Conservation (phyloP, 1,140 invertebrate genomes). For the Whitmania pigra region DNA sequence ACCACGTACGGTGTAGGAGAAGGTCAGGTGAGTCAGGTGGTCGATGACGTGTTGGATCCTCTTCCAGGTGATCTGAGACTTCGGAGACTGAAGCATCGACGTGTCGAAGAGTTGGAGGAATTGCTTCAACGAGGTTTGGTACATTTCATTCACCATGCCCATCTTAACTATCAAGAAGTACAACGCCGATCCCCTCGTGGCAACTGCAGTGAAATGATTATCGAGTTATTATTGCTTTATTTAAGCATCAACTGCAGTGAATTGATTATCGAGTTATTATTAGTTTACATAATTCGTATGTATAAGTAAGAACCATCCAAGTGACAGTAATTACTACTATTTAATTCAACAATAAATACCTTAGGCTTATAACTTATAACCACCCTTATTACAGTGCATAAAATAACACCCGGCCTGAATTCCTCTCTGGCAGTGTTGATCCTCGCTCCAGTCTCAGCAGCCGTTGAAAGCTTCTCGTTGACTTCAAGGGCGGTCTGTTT, state of each 20-base stretch:
- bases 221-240: not conserved
- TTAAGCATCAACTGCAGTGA: not conserved
- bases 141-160: slow-evolving; percentile 91
- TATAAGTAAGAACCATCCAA: too few species aligned
- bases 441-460: slow-evolving; percentile 84
- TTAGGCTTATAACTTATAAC: too few species aligned
- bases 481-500: slow-evolving; percentile 88
- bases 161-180: slow-evolving; percentile 95
- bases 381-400: not conserved
- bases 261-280: too few species aligned
- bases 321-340: too few species aligned
- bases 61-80: slow-evolving; percentile 55
- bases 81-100: slow-evolving; percentile 64
- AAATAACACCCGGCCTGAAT: slow-evolving; percentile 53
- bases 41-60: slow-evolving; percentile 76
- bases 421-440: slow-evolving; percentile 86
- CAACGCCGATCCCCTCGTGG: slow-evolving; percentile 76
- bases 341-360: too few species aligned
- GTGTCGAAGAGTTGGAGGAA: slow-evolving; percentile 68
- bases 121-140: slow-evolving; percentile 39
- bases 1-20: slow-evolving; percentile 79
- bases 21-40: slow-evolving; percentile 79
- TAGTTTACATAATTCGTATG: too few species aligned
- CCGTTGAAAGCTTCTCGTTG: slow-evolving; percentile 74
- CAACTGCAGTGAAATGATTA: slow-evolving; percentile 47